These are phyloP conservation scores for Bucco capensis DNA, from an alignment of 2,113 vertebrate genomes.

Conservation along the genomic window DNA sequence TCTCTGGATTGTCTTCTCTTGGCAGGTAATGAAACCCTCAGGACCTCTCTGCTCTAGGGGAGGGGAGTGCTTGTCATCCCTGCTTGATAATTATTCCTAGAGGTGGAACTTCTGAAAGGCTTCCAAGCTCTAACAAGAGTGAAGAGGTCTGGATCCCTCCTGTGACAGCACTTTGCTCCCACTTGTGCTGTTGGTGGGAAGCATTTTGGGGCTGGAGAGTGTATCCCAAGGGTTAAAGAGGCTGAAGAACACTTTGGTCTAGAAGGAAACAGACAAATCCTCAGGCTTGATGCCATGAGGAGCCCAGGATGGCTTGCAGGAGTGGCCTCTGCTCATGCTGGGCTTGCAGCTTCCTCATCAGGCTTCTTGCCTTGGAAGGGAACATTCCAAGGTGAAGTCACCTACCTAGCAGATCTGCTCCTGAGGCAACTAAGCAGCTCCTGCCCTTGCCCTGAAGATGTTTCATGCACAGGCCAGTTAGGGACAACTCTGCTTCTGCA, in stretches of 20 bases:
- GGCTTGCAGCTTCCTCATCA: neutral
- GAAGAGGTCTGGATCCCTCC: neutral
- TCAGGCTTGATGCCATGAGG: neutral
- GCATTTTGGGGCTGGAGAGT: neutral
- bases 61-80: constrained; percentile 15
- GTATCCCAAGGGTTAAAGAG: neutral
- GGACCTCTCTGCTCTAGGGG: constrained; percentile 19
- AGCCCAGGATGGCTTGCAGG: neutral
- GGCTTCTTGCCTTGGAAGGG: neutral
- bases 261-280: neutral
- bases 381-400: neutral
- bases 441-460: neutral
- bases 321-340: neutral
- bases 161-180: neutral
- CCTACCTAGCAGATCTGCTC: fast-evolving
- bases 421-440: neutral
- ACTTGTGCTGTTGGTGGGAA: neutral
- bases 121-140: too few species aligned
- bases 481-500: neutral
- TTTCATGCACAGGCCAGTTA: neutral
- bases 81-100: constrained; percentile 24
- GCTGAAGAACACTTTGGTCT: neutral
- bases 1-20: constrained; percentile 38
- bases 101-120: neutral
- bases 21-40: constrained; percentile 50